These are phyloP conservation scores for Oreortyx pictus DNA, from an alignment of 2,797 vertebrate genomes.

Conservation along the genomic window DNA sequence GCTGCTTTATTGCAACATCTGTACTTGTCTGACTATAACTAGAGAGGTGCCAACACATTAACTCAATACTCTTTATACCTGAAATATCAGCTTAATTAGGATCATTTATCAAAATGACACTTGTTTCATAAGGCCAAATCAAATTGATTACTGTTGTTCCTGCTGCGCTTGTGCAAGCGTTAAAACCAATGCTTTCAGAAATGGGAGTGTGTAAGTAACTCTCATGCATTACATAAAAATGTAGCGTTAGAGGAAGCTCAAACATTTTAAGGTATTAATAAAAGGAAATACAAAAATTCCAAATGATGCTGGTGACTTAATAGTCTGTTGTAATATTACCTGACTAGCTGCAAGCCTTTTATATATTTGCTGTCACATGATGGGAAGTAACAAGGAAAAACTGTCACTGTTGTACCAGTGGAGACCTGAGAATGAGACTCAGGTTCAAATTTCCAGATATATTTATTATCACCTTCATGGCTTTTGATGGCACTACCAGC, in stretches of 20 bases:
- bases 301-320: background rate
- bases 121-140: conserved; percentile 77
- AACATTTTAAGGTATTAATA: background rate
- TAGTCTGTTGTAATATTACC: background rate
- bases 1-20: conserved; percentile 66
- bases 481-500: background rate
- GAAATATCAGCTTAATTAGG: conserved; percentile 81
- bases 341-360: background rate
- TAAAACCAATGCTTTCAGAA: conserved; percentile 59
- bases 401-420: background rate
- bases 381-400: background rate
- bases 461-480: background rate
- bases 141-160: conserved; percentile 76
- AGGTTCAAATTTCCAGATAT: background rate
- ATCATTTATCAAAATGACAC: conserved; percentile 83
- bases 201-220: conserved; percentile 34
- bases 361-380: background rate
- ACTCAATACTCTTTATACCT: conserved; percentile 76
- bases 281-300: background rate
- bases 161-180: conserved; percentile 39
- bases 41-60: conserved; percentile 66
- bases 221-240: background rate
- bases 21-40: conserved; percentile 69
- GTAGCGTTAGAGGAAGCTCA: background rate
- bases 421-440: background rate